Conservation (phyloP, 2,113 vertebrate species). For the Perccottus glenii region DNA sequence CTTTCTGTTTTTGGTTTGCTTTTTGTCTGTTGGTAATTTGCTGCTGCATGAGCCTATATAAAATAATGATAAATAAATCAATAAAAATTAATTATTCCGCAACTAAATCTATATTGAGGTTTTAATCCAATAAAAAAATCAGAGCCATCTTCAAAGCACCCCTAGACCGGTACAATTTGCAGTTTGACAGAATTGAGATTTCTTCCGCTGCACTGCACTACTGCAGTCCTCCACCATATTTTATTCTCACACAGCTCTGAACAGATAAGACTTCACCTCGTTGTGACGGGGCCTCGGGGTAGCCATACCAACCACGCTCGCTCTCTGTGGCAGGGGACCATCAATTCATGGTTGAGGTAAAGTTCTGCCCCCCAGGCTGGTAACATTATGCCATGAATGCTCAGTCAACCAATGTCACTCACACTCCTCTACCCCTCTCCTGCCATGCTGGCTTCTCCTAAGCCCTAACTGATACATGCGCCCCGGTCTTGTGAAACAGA, state of each 20-base stretch:
- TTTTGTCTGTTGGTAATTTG: background rate
- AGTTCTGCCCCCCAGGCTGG: slow-evolving; percentile 64
- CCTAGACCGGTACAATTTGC: slow-evolving; percentile 3
- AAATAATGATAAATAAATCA: too few relatives aligned
- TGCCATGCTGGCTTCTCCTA: slow-evolving; percentile 63
- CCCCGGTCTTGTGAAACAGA: slow-evolving; percentile 65
- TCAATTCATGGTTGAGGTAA: slow-evolving; percentile 74
- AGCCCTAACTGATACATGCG: slow-evolving; percentile 72
- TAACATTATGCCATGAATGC: slow-evolving; percentile 69
- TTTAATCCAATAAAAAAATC: background rate
- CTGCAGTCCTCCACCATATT: slow-evolving; percentile 37
- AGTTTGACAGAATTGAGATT: slow-evolving; percentile 34
- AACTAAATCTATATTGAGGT: too few relatives aligned
- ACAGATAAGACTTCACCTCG: slow-evolving; percentile 68
- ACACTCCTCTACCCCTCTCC: slow-evolving; percentile 60
- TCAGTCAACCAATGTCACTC: slow-evolving; percentile 72
- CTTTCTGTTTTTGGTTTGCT: background rate
- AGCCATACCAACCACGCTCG: slow-evolving; percentile 47
- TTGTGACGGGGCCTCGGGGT: slow-evolving; percentile 46
- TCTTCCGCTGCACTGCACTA: slow-evolving; percentile 12
- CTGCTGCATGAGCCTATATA: too few relatives aligned
- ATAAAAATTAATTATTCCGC: too few relatives aligned
- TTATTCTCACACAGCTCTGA: slow-evolving; percentile 51
- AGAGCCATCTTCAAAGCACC: background rate
- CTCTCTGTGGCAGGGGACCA: slow-evolving; percentile 67